Evolutionary conservation across 1,140 invertebrate species (phyloP), one percentile per base, ranked within the genome.

Genomic region (Dolichoris vasculosae): DNA sequence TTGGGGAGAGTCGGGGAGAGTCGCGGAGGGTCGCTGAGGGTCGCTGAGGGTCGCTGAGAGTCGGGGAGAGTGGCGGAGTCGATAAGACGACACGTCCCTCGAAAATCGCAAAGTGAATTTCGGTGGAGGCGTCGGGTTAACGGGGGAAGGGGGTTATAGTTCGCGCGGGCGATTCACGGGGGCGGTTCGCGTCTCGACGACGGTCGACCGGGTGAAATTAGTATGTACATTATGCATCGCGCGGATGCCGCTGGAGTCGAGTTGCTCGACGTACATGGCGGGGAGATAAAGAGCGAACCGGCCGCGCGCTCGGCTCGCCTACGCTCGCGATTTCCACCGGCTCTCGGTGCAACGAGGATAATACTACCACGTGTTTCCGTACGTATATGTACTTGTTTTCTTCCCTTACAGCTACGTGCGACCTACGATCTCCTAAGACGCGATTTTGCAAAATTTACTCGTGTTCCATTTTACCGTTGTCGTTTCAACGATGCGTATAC

Each of bases 211-310:
- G 13, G 26, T 32, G 40, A 76, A 46, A 76, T 46, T 9, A 48
- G 26, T 46, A 48, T 48, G 43, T 30, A 48, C 23, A n/a, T 48
- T 4, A 48, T 30, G 32, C 11, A 40, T 7, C 67, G 35, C 32
- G 35, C 23, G 32, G 35, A 40, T 40, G 67, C n/a, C 67, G 67
- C 17, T 11, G 7, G 63, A n/a, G n/a, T n/a, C n/a, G 20, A 40
- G 67, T 40, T 20, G 67, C 35, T 38, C 67, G 23, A 71, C 17
- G 13, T n/a, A 67, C 30, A 32, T 67, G 64, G 30, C 20, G 26
- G 38, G 38, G 69, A 77, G 75, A 77, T 77, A 48, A 79, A 79
- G 51, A 26, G 35, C 76, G 76, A 78, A 59, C 80, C 30, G 59
- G 80, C 43, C 63, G 67, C 46, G 23, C 59, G 20, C 79, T 32